These are phyloP conservation scores for Dryococelus australis DNA, from an alignment of 2,888 invertebrate species.

Conservation along the genomic window DNA sequence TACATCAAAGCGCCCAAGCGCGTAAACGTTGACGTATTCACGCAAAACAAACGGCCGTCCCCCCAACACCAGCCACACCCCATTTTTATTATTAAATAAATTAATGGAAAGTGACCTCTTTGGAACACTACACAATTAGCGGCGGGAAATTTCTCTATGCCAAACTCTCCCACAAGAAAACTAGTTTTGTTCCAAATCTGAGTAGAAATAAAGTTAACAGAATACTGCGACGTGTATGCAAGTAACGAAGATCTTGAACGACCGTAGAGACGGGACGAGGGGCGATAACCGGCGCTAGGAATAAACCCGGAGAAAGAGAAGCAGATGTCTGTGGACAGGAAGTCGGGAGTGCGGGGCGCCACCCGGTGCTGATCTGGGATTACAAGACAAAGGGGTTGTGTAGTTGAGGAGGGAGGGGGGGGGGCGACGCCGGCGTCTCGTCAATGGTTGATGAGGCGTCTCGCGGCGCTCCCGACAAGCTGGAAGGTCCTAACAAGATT, in stretches of 20 bases:
- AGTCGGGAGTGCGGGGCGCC: neutral
- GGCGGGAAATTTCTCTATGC: too few relatives aligned
- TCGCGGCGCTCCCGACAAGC: neutral
- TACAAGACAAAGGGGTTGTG: neutral
- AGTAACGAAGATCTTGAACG: neutral
- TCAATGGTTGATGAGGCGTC: neutral
- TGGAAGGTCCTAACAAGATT: neutral
- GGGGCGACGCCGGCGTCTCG: neutral
- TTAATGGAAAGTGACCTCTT: too few relatives aligned
- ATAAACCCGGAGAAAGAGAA: neutral
- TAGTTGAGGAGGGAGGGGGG: neutral
- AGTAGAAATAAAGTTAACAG: too few relatives aligned
- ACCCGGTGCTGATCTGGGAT: neutral
- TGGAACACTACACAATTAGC: too few relatives aligned
- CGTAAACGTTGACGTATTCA: too few relatives aligned
- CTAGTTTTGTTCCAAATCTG: too few relatives aligned
- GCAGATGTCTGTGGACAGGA: slow-evolving; percentile 8
- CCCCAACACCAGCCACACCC: too few relatives aligned
- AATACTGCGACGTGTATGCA: too few relatives aligned
- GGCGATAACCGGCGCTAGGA: neutral
- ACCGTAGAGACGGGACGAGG: neutral
- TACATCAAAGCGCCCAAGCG: too few relatives aligned
- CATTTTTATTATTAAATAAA: too few relatives aligned
- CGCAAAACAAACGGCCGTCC: too few relatives aligned
- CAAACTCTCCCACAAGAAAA: too few relatives aligned